A percentile compares a stretch with the other conserved stretches of the same genome.
phyloP scores from a whole-genome alignment of 2,888 invertebrate genomes.

The Dione juno region DNA sequence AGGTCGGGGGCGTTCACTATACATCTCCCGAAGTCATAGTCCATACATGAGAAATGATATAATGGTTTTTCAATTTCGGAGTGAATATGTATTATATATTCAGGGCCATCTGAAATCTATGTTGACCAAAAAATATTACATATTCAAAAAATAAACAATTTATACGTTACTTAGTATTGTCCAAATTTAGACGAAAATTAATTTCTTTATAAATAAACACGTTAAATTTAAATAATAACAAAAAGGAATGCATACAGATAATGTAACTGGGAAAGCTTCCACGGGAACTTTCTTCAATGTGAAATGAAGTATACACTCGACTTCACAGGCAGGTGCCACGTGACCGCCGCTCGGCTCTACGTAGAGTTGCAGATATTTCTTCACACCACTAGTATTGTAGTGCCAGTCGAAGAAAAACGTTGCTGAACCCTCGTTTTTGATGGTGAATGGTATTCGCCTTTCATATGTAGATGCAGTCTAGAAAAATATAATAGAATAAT shows the following conservation, averaged over 20 bases:
- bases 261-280: slow-evolving; percentile 65
- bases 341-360: slow-evolving; percentile 71
- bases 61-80: slow-evolving; percentile 83
- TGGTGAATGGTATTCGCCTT: slow-evolving; percentile 66
- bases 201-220: too few relatives aligned
- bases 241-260: slow-evolving; percentile 56
- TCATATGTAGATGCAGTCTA: slow-evolving; percentile 77
- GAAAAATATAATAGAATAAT: too few relatives aligned
- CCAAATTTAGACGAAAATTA: too few relatives aligned
- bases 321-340: slow-evolving; percentile 62
- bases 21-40: slow-evolving; percentile 87
- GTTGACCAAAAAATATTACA: slow-evolving; percentile 30
- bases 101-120: slow-evolving; percentile 87
- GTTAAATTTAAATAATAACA: not conserved
- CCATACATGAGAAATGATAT: slow-evolving; percentile 85
- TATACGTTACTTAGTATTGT: not conserved
- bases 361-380: slow-evolving; percentile 67
- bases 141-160: not conserved
- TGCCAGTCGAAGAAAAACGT: slow-evolving; percentile 75
- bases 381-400: slow-evolving; percentile 61
- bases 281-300: slow-evolving; percentile 72
- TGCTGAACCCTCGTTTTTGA: slow-evolving; percentile 75
- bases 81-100: slow-evolving; percentile 82
- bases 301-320: slow-evolving; percentile 67
- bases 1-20: slow-evolving; percentile 81